Conservation (phyloP, 2,113 vertebrate genomes). For the Gadus chalcogrammus region DNA sequence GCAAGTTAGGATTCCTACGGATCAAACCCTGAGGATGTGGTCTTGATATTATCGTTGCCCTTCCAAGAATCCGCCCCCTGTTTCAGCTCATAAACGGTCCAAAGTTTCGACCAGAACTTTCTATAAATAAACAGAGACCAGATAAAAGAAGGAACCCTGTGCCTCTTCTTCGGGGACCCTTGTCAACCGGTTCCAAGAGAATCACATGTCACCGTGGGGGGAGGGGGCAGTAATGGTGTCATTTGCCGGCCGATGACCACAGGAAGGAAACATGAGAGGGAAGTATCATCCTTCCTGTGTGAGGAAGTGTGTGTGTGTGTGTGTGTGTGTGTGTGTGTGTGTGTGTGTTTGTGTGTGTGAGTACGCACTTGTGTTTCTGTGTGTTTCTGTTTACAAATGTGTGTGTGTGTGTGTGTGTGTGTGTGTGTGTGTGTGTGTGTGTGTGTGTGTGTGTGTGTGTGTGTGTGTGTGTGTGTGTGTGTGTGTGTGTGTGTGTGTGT, state of each 20-base stretch:
- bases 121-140: too few relatives aligned
- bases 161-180: slow-evolving; percentile 22
- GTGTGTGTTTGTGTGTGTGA: neutral
- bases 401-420: too few relatives aligned
- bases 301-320: neutral
- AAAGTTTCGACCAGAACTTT: slow-evolving; percentile 42
- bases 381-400: neutral
- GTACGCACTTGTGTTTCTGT: slow-evolving; percentile 3
- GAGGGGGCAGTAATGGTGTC: slow-evolving; percentile 71
- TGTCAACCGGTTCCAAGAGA: slow-evolving; percentile 12
- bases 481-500: slow-evolving; percentile 58
- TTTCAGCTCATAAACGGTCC: slow-evolving; percentile 39
- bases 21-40: too few relatives aligned
- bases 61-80: slow-evolving; percentile 21
- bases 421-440: too few relatives aligned
- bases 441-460: too few relatives aligned
- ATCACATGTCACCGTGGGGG: slow-evolving; percentile 53
- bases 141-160: too few relatives aligned
- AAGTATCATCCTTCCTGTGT: slow-evolving; percentile 48
- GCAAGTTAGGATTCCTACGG: too few relatives aligned
- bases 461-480: slow-evolving; percentile 9
- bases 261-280: slow-evolving; percentile 68
- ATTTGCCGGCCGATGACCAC: slow-evolving; percentile 70
- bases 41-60: neutral
- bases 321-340: neutral